Percentiles rank a stretch among this genome's conserved stretches.
Conservation (phyloP, 2,888 invertebrate genomes). For the Standfussiana lucernea region DNA sequence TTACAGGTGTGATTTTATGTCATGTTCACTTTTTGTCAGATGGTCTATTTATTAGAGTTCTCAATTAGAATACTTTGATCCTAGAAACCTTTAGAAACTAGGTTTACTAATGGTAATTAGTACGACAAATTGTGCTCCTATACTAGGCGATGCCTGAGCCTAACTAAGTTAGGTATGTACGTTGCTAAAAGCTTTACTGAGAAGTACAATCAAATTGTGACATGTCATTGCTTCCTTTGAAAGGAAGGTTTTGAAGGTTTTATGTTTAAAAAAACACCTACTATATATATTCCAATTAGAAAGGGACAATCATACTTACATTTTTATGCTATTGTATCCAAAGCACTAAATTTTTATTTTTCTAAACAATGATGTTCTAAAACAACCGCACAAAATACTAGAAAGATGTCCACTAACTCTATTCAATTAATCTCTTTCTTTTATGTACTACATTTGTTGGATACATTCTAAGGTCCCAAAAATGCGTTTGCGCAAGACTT, state of each 20-base stretch:
- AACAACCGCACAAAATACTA: slow-evolving; percentile 14
- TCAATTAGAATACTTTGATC: too few relatives aligned
- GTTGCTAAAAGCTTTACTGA: not conserved
- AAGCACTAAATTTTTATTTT: not conserved
- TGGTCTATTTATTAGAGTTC: not conserved
- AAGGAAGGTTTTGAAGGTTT: too few relatives aligned
- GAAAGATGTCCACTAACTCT: slow-evolving; percentile 13
- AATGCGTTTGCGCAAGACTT: slow-evolving; percentile 25
- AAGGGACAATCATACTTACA: slow-evolving; percentile 16
- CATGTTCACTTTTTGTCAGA: not conserved
- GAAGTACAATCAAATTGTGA: not conserved
- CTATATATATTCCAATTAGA: not conserved
- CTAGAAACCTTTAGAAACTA: not conserved
- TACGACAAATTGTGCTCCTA: not conserved
- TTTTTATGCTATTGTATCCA: not conserved
- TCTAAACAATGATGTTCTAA: not conserved
- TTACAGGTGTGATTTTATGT: too few relatives aligned
- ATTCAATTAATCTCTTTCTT: slow-evolving; percentile 16
- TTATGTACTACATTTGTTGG: slow-evolving; percentile 35
- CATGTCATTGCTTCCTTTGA: too few relatives aligned
- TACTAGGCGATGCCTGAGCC: not conserved
- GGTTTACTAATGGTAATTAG: not conserved
- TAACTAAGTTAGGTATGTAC: not conserved
- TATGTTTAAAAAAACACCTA: too few relatives aligned
- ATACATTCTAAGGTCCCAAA: slow-evolving; percentile 15